Base-by-base conservation (phyloP, 2,113 vertebrate species). In the Ariopsis seemanni region DNA sequence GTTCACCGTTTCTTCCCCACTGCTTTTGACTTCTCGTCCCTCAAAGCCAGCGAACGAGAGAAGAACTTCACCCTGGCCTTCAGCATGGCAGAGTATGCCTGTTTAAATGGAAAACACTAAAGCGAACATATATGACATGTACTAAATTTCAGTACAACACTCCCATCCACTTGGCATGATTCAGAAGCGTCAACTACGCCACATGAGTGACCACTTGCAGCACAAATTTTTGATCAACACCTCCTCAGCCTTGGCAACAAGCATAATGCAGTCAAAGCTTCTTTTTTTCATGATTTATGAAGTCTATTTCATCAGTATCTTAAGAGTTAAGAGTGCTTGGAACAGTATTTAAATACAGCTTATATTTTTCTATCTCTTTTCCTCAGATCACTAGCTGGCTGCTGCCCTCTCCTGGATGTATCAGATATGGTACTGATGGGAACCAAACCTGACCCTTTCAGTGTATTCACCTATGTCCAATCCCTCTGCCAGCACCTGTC, bases 391-490 rank as follows among this genome's bases (percentile, higher is more conserved):
- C 86, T 94, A 84, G 95, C 94, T 74, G 94, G 93, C 91, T 96
- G 95, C 93, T 95, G 85, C 91, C 95, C 94, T 85, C 94, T 95
- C 81, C 88, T 95, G 92, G 95, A 95, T 63, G 95, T 96, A 50
- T 84, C 88, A n/a, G 93, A 94, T 83, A 96, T 96, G 95, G 82
- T 92, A 60, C 88, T 95, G 89, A 96, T 93, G 94, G 95, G 95
- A 4, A 92, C 94, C 57, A 69, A 93, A 71, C 92, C 90, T 0
- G 95, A 96, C 91, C 93, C 96, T 82, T 93, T 95, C 93, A 95
- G 95, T 83, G 93, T 94, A 79, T 95, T 95, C 93, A 96, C 95
- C 48, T 96, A 96, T 27, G 94, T 97, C 83, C 96, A 96, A 93
- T 95, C 96, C 86, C 95, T 96, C 88, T 95, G 95, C 90, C 96